Percentiles rank a stretch among this genome's conserved stretches.
Evolutionary conservation across 2,888 invertebrate genomes (phyloP).

Genomic region (Frankliniella fusca): DNA sequence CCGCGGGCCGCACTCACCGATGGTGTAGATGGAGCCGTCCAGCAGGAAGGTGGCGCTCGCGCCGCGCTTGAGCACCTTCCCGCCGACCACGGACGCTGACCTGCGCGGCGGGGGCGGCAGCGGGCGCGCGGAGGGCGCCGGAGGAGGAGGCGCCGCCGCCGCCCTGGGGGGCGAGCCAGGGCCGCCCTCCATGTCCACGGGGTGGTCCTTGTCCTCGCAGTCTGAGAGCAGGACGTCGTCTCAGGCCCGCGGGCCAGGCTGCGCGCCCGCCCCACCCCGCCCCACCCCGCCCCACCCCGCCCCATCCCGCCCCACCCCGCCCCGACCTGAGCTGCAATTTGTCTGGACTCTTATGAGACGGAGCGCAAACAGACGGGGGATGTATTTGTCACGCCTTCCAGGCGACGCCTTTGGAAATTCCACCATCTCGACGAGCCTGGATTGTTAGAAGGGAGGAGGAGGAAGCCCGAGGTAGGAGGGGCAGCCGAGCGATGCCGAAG

Average conservation of each 20-base stretch:
- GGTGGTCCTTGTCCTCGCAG: background rate
- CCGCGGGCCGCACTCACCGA: background rate
- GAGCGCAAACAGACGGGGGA: constrained; percentile 2
- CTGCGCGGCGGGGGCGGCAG: constrained; percentile 1
- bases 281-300: background rate
- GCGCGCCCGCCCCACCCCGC: background rate
- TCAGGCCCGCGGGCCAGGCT: background rate
- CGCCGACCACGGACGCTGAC: background rate
- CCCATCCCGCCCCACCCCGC: background rate
- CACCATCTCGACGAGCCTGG: too few relatives aligned
- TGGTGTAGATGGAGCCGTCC: constrained; percentile 24
- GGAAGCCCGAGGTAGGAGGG: background rate
- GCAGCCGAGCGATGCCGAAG: too few relatives aligned
- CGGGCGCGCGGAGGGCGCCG: background rate
- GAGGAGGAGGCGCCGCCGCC: background rate
- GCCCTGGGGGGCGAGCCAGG: background rate
- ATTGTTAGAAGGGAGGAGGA: background rate
- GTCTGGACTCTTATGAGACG: constrained; percentile 4
- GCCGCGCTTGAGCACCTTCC: constrained; percentile 7
- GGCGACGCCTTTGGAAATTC: too few relatives aligned
- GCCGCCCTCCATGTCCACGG: background rate
- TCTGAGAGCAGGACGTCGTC: background rate
- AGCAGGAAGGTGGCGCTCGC: constrained; percentile 11
- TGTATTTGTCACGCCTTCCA: background rate
- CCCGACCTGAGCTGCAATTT: background rate